phyloP scores from a whole-genome alignment of 2,113 vertebrate species.

The Pseudolaguvia tuberculata region DNA sequence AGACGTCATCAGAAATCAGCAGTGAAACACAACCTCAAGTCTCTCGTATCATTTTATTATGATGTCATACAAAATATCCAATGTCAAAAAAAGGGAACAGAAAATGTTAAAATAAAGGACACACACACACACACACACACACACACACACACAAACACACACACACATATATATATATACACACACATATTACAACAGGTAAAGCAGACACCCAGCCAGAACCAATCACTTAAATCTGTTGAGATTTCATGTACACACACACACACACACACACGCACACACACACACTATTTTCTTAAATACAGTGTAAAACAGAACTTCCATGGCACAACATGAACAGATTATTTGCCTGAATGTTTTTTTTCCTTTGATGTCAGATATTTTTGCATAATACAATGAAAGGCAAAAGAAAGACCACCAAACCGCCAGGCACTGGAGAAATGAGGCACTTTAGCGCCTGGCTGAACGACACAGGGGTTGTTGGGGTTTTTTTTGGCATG shows the following conservation, averaged over 20 bases:
- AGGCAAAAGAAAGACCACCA: slow-evolving; percentile 62
- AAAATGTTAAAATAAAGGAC: slow-evolving; percentile 59
- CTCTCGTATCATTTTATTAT: slow-evolving; percentile 57
- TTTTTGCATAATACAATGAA: slow-evolving; percentile 67
- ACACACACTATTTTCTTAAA: slow-evolving; percentile 16
- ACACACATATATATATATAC: too few relatives aligned
- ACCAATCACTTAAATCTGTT: slow-evolving; percentile 54
- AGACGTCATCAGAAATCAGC: neutral
- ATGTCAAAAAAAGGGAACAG: slow-evolving; percentile 59
- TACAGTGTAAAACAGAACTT: slow-evolving; percentile 48
- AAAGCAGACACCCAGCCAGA: slow-evolving; percentile 52
- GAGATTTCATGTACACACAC: slow-evolving; percentile 33
- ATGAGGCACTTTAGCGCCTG: slow-evolving; percentile 71
- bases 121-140: too few relatives aligned
- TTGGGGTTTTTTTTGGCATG: slow-evolving; percentile 61
- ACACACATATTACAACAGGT: slow-evolving; percentile 58
- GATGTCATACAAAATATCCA: slow-evolving; percentile 65
- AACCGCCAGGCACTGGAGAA: slow-evolving; percentile 65
- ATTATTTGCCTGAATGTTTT: slow-evolving; percentile 50
- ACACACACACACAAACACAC: too few relatives aligned
- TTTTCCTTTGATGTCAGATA: slow-evolving; percentile 14
- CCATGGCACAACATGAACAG: slow-evolving; percentile 44
- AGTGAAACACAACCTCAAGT: slow-evolving; percentile 23
- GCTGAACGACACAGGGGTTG: slow-evolving; percentile 54
- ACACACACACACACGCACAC: neutral